Percentiles rank a stretch among this genome's conserved stretches.
These are phyloP conservation scores for Oryzias javanicus DNA, from an alignment of 2,113 vertebrate genomes.

Conservation along the genomic window DNA sequence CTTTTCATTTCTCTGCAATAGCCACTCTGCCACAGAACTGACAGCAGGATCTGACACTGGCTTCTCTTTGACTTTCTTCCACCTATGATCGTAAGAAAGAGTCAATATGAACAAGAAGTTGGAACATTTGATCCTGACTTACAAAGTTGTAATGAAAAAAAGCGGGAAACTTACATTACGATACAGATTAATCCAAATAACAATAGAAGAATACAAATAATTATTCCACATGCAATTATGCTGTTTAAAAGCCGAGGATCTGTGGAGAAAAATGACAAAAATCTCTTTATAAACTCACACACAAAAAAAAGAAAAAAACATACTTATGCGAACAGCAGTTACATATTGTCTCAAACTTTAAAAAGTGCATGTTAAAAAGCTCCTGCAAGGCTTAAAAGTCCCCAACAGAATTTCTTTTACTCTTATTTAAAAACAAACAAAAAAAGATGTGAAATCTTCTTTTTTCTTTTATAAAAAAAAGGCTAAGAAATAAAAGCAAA, in stretches of 20 bases:
- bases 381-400: too few relatives aligned
- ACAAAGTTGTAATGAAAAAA: not conserved
- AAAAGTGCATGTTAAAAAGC: too few relatives aligned
- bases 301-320: not conserved
- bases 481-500: too few relatives aligned
- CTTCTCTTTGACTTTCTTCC: slow-evolving; percentile 49
- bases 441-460: too few relatives aligned
- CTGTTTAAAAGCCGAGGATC: slow-evolving; percentile 35
- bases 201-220: slow-evolving; percentile 35
- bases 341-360: too few relatives aligned
- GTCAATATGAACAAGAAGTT: not conserved
- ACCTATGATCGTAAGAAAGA: slow-evolving; percentile 33
- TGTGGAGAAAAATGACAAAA: slow-evolving; percentile 13
- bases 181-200: slow-evolving; percentile 40
- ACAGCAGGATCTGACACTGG: slow-evolving; percentile 58
- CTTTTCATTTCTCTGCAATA: slow-evolving; percentile 23
- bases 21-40: slow-evolving; percentile 61
- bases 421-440: too few relatives aligned
- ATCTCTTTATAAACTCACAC: too few relatives aligned
- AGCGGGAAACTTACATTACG: slow-evolving; percentile 44
- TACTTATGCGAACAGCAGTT: not conserved
- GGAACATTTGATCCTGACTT: not conserved
- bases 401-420: too few relatives aligned
- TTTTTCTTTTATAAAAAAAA: too few relatives aligned
- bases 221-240: slow-evolving; percentile 19